Conservation (phyloP, 2,888 invertebrate genomes). For the Spilarctia lutea region DNA sequence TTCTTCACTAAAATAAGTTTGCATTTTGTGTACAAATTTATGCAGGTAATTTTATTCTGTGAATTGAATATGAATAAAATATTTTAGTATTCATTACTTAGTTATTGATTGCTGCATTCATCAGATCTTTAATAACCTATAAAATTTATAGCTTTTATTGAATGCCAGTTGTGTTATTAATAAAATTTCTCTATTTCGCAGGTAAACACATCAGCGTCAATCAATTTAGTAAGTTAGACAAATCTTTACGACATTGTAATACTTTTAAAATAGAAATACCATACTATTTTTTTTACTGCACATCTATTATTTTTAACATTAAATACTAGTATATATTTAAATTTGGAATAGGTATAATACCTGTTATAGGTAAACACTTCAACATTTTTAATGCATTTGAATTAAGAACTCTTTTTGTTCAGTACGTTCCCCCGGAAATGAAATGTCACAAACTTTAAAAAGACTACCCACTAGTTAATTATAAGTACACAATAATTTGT, state of each 20-base stretch:
- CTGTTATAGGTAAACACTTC: too few relatives aligned
- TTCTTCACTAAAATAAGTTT: too few relatives aligned
- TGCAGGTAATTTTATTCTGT: not conserved
- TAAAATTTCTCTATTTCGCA: constrained; percentile 23
- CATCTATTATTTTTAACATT: not conserved
- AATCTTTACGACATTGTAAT: not conserved
- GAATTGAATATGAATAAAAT: not conserved
- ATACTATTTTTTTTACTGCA: not conserved
- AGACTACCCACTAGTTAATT: not conserved
- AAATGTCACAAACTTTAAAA: not conserved
- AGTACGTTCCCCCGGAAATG: not conserved
- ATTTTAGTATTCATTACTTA: not conserved
- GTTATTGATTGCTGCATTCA: not conserved
- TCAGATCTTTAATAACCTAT: constrained; percentile 6
- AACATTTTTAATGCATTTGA: not conserved
- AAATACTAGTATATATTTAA: constrained; percentile 4
- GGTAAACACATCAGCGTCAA: constrained; percentile 15
- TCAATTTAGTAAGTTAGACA: constrained; percentile 13
- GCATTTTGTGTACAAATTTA: not conserved
- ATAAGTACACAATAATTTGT: constrained; percentile 1
- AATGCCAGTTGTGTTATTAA: constrained; percentile 13
- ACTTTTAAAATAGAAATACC: not conserved
- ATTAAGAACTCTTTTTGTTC: not conserved
- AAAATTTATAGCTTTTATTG: constrained; percentile 6
- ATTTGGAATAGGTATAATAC: not conserved